Percentiles rank a stretch among this genome's conserved stretches.
phyloP scores from a whole-genome alignment of 2,797 vertebrate species.

The Florisuga fusca region DNA sequence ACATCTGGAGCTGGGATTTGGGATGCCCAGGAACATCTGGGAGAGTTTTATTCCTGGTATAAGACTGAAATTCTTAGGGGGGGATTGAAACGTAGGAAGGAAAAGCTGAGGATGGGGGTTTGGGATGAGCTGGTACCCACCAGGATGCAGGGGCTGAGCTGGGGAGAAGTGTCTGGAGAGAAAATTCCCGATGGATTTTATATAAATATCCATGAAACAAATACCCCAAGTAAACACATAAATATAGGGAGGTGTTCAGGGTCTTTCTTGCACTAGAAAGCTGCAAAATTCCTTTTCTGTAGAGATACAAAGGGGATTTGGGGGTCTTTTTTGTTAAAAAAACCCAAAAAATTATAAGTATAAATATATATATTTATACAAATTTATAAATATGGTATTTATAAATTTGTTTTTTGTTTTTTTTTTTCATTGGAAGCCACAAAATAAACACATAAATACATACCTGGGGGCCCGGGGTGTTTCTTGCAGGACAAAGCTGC shows the following conservation, averaged over 20 bases:
- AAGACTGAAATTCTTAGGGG: not conserved
- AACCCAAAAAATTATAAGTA: no score
- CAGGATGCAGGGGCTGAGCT: not conserved
- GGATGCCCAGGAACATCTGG: not conserved
- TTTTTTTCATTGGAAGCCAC: no score
- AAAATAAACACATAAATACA: no score
- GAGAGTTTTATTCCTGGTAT: not conserved
- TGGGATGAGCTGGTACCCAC: not conserved
- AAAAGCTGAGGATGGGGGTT: not conserved
- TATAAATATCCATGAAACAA: no score
- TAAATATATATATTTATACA: no score
- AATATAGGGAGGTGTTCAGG: no score
- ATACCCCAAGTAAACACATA: no score
- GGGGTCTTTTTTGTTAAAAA: not conserved
- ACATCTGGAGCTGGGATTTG: not conserved
- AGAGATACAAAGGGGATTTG: not conserved
- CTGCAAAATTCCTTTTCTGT: not conserved
- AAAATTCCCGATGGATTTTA: not conserved
- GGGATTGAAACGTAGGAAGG: not conserved
- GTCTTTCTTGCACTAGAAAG: not conserved
- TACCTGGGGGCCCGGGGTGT: no score
- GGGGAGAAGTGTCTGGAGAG: fast-evolving
- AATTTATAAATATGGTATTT: no score
- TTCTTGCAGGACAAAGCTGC: not conserved
- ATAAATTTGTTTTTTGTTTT: no score